phyloP scores from a whole-genome alignment of 2,888 invertebrate genomes.

The Lepidonotus clava region DNA sequence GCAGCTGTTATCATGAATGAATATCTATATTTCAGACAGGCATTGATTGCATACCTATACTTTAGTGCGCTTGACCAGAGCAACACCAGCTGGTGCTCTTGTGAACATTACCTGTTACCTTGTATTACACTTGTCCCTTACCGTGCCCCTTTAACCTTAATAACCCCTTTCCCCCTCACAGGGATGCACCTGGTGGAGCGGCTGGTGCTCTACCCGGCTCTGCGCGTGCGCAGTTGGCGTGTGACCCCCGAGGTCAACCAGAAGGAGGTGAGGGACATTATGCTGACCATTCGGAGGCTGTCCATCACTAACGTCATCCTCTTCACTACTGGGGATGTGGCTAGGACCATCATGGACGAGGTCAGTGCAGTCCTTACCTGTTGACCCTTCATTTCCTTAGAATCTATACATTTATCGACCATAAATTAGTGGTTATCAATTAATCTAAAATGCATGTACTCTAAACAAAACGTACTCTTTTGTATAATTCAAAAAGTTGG shows the following conservation, averaged over 20 bases:
- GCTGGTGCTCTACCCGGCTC: conserved; percentile 50
- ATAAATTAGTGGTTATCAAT: too few species aligned
- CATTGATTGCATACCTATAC: too few species aligned
- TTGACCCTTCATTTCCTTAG: too few species aligned
- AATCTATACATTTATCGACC: too few species aligned
- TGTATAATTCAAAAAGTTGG: too few species aligned
- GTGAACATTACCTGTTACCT: too few species aligned
- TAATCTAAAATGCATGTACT: too few species aligned
- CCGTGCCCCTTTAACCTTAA: not conserved
- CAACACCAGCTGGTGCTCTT: too few species aligned
- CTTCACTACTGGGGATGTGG: conserved; percentile 50
- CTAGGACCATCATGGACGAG: conserved; percentile 52
- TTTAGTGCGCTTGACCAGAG: too few species aligned
- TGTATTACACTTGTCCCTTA: not conserved
- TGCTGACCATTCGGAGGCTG: conserved; percentile 52
- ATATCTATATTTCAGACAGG: too few species aligned
- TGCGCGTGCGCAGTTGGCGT: conserved; percentile 56
- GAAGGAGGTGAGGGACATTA: conserved; percentile 52
- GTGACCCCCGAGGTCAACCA: conserved; percentile 26
- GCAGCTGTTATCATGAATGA: too few species aligned
- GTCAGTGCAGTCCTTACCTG: conserved; percentile 11
- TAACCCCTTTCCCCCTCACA: conserved; percentile 21
- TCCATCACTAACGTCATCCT: conserved; percentile 50
- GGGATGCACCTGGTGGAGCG: conserved; percentile 55
- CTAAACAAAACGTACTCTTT: too few species aligned